phyloP scores from a whole-genome alignment of 2,113 vertebrate genomes.

The Mus spicilegus region DNA sequence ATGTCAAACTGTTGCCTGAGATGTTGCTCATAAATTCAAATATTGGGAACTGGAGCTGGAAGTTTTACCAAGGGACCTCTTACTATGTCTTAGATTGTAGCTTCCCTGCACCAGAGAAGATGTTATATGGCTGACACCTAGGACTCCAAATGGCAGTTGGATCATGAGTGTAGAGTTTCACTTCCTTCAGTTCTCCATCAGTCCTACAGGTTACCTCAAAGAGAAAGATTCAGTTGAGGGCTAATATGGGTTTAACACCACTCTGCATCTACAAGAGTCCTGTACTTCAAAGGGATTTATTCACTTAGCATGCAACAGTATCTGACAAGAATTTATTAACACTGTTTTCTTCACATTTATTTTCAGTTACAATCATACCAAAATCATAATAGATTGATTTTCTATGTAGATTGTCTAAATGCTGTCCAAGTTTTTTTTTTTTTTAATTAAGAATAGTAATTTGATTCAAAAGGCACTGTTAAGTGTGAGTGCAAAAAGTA shows the following conservation, averaged over 20 bases:
- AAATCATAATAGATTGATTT: not conserved
- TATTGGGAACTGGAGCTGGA: not conserved
- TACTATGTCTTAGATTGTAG: not conserved
- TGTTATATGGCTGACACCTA: rapidly evolving
- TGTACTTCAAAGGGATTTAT: not conserved
- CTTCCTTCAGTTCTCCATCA: not conserved
- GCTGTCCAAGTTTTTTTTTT: not conserved
- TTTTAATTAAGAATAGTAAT: not conserved
- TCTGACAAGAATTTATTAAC: constrained; percentile 1
- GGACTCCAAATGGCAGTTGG: not conserved
- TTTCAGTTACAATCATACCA: not conserved
- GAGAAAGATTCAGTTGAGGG: not conserved
- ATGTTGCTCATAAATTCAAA: not conserved
- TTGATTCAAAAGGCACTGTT: not conserved
- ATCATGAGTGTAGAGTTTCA: not conserved
- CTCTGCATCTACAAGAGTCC: not conserved
- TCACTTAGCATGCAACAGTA: not conserved
- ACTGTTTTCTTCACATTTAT: not conserved
- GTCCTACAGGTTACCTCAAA: constrained; percentile 1
- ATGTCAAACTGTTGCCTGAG: not conserved
- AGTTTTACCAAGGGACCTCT: not conserved
- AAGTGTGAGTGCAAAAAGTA: not conserved
- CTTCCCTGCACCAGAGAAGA: not conserved
- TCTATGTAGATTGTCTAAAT: not conserved
- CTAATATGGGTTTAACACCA: constrained; percentile 1